Percentiles rank a stretch among this genome's conserved stretches.
Conservation (phyloP, 1,140 invertebrate genomes). For the Trachymyrmex cornetzi region DNA sequence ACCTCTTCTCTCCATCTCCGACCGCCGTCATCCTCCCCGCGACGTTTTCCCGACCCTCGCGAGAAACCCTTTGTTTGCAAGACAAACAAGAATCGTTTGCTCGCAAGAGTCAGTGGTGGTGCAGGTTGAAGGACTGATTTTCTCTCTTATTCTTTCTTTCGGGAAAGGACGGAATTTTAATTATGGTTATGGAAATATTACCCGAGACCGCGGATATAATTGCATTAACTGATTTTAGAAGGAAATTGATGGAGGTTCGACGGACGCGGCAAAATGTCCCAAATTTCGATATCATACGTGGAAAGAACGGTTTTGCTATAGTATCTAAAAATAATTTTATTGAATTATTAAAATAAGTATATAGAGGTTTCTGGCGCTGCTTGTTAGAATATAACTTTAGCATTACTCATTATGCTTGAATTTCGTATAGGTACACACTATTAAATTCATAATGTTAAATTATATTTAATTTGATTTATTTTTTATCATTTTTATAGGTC, state of each 20-base stretch:
- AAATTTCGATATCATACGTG: not conserved
- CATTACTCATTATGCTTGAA: no score
- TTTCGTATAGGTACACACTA: no score
- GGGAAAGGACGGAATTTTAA: constrained; percentile 83
- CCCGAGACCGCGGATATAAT: constrained; percentile 79
- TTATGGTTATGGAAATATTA: constrained; percentile 85
- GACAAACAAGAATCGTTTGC: constrained; percentile 86
- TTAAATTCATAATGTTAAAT: no score
- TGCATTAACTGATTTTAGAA: constrained; percentile 78
- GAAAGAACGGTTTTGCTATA: no score
- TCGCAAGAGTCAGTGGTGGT: constrained; percentile 74
- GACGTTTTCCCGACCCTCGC: constrained; percentile 74
- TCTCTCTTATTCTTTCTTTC: not conserved
- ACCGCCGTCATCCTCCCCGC: constrained; percentile 46
- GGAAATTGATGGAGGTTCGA: constrained; percentile 22
- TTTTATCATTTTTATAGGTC: no score
- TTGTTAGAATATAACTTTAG: no score
- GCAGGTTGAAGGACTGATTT: constrained; percentile 67
- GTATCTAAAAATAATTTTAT: no score
- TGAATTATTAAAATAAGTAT: no score
- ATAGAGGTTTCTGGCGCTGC: no score
- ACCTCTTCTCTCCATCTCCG: constrained; percentile 48
- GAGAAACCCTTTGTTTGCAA: constrained; percentile 84
- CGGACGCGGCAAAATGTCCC: not conserved
- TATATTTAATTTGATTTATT: no score